Percentiles rank a stretch among this genome's conserved stretches.
phyloP scores from a whole-genome alignment of 2,888 invertebrate genomes.

The Drosophila atroscutellata region DNA sequence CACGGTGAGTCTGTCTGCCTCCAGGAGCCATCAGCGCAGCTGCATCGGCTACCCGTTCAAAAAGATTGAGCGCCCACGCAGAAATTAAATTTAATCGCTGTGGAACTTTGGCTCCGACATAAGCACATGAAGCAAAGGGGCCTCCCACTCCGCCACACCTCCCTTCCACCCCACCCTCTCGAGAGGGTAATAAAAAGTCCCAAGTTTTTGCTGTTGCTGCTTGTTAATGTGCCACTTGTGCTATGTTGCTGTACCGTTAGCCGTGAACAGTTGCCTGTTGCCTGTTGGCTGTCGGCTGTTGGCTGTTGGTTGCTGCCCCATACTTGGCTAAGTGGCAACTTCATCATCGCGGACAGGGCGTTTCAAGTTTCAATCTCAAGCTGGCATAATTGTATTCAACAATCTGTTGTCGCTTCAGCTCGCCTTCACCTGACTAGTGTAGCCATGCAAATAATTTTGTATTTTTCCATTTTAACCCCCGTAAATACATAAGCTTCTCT shows the following conservation, averaged over 20 bases:
- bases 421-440: conserved; percentile 34
- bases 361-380: conserved; percentile 70
- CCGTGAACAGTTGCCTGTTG: conserved; percentile 22
- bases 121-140: conserved; percentile 20
- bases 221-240: conserved; percentile 75
- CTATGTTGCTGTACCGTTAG: conserved; percentile 39
- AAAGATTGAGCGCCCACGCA: conserved; percentile 55
- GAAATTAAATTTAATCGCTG: conserved; percentile 74
- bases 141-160: conserved; percentile 23
- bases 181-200: conserved; percentile 70
- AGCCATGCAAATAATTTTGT: conserved; percentile 54
- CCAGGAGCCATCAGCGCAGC: conserved; percentile 27
- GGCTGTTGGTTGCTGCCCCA: conserved; percentile 36
- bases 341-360: conserved; percentile 68
- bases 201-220: conserved; percentile 65
- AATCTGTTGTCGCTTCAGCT: conserved; percentile 74
- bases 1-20: neutral
- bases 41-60: conserved; percentile 49
- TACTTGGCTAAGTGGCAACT: conserved; percentile 71
- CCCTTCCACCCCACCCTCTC: conserved; percentile 30
- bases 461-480: conserved; percentile 67
- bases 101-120: conserved; percentile 53
- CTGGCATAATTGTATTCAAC: conserved; percentile 77
- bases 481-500: conserved; percentile 31
- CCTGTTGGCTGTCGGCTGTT: conserved; percentile 26